A percentile compares a stretch with the other conserved stretches of the same genome.
phyloP scores from a whole-genome alignment of 2,888 invertebrate species.

The Oxyscelio sp. region DNA sequence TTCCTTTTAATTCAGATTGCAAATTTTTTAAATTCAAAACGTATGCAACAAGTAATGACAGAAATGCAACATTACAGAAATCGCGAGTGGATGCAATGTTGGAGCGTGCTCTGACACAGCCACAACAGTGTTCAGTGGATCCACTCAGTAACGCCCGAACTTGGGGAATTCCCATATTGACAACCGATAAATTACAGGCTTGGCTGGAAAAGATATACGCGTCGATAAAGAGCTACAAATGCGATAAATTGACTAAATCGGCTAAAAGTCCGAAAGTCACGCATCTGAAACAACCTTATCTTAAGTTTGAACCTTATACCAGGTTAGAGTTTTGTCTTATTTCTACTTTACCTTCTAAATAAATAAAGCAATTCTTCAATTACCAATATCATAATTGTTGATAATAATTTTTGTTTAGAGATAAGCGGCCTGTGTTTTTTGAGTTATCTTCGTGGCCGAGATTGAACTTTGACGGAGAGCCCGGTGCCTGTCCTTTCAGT shows the following conservation, averaged over 20 bases:
- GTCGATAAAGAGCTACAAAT: conserved; percentile 88
- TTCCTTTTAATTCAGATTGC: no score
- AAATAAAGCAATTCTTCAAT: no score
- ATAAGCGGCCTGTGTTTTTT: conserved; percentile 91
- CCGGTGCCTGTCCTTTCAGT: conserved; percentile 88
- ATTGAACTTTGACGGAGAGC: conserved; percentile 88
- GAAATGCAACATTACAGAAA: conserved; percentile 86
- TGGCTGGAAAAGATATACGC: conserved; percentile 92
- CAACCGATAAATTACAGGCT: conserved; percentile 88
- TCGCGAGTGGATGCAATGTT: conserved; percentile 95
- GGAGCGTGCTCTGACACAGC: conserved; percentile 91
- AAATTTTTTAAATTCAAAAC: no score
- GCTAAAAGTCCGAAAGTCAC: conserved; percentile 89
- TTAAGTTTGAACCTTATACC: conserved; percentile 93
- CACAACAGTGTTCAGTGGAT: conserved; percentile 89
- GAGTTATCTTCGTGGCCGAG: conserved; percentile 91
- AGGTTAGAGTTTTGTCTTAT: conserved; percentile 89
- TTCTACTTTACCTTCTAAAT: background rate
- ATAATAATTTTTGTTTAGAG: conserved; percentile 82
- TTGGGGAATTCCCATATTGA: conserved; percentile 90
- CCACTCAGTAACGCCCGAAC: conserved; percentile 89
- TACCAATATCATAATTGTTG: background rate
- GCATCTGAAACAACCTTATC: conserved; percentile 91
- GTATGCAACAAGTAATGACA: no score
- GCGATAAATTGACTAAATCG: conserved; percentile 71